phyloP scores from a whole-genome alignment of 2,888 invertebrate species.

The Idaea aversata region DNA sequence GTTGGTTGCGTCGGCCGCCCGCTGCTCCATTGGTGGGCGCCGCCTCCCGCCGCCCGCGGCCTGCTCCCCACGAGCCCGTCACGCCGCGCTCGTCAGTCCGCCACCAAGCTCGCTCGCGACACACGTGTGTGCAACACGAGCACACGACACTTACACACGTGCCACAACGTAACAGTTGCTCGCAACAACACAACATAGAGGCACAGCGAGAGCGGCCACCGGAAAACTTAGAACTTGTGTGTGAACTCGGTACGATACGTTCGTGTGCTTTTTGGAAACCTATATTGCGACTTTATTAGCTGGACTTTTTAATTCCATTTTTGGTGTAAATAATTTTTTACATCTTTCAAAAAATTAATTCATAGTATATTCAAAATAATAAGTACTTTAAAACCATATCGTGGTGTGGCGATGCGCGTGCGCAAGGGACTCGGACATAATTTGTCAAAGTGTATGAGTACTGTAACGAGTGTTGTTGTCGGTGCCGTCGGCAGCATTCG shows the following conservation, averaged over 20 bases:
- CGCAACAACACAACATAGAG: slow-evolving; percentile 8
- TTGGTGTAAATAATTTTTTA: too few relatives aligned
- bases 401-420: slow-evolving; percentile 31
- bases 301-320: neutral
- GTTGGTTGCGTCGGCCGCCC: slow-evolving; percentile 45
- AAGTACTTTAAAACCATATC: slow-evolving; percentile 2
- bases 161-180: slow-evolving; percentile 23
- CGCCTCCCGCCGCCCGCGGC: slow-evolving; percentile 42
- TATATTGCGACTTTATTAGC: neutral
- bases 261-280: neutral
- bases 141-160: slow-evolving; percentile 17
- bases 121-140: slow-evolving; percentile 29
- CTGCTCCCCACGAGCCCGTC: slow-evolving; percentile 42
- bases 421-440: slow-evolving; percentile 28
- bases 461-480: neutral
- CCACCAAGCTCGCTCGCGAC: slow-evolving; percentile 26
- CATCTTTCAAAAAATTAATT: neutral
- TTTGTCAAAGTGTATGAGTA: slow-evolving; percentile 11
- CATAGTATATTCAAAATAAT: neutral
- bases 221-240: neutral
- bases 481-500: slow-evolving; percentile 19
- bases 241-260: slow-evolving; percentile 4
- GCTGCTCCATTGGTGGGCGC: slow-evolving; percentile 40
- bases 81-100: slow-evolving; percentile 43
- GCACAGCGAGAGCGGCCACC: neutral